These are phyloP conservation scores for Clytia hemisphaerica DNA, from an alignment of 30 jellyfish, hydroid and myxozoan species.

Conservation along the genomic window DNA sequence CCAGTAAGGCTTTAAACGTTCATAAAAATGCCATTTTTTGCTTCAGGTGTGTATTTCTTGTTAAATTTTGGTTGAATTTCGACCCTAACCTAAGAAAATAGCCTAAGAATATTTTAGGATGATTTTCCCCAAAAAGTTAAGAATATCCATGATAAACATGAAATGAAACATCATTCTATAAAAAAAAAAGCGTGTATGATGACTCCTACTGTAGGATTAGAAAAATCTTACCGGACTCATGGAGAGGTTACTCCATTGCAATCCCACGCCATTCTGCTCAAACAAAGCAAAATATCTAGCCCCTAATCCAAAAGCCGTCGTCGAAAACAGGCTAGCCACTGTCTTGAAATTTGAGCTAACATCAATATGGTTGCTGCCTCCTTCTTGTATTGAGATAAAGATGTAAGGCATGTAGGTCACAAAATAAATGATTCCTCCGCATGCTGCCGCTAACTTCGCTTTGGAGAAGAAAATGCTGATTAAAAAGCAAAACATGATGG, in stretches of 20 bases:
- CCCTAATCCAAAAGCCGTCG: constrained; percentile 97
- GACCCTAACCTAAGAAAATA: too few relatives aligned
- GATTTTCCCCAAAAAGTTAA: too few relatives aligned
- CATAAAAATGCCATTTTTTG: too few relatives aligned
- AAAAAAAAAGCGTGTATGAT: background rate
- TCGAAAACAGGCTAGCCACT: constrained; percentile 84
- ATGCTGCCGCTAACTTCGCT: constrained; percentile 96
- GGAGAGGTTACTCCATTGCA: constrained; percentile 82
- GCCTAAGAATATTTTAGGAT: too few relatives aligned
- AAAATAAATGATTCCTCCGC: constrained; percentile 93
- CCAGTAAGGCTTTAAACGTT: too few relatives aligned
- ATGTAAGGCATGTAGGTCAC: constrained; percentile 95
- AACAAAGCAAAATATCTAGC: constrained; percentile 90
- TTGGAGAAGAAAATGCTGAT: constrained; percentile 94
- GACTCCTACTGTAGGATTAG: background rate
- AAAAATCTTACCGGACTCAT: constrained; percentile 78
- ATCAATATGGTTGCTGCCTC: constrained; percentile 45
- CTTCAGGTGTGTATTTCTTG: too few relatives aligned
- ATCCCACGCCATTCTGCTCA: constrained; percentile 92
- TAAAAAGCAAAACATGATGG: constrained; percentile 87
- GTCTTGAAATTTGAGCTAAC: constrained; percentile 65
- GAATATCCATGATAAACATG: too few relatives aligned
- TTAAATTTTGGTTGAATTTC: too few relatives aligned
- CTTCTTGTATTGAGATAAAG: constrained; percentile 86
- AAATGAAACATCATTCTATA: too few relatives aligned